Evolutionary conservation across 2,888 invertebrate species (phyloP).

Genomic region (Tetanocera ferruginea): DNA sequence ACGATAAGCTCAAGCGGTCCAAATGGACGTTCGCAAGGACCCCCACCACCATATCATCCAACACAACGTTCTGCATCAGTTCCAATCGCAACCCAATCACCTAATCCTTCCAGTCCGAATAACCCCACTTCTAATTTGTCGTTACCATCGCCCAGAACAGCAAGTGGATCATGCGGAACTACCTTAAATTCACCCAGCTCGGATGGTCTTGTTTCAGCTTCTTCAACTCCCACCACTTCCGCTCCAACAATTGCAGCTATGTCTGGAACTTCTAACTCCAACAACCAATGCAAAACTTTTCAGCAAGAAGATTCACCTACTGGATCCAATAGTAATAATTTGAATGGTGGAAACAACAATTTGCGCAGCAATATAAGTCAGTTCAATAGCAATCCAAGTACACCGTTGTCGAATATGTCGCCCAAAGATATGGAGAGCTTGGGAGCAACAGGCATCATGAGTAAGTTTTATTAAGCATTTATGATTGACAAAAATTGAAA

Average conservation of each 20-base stretch:
- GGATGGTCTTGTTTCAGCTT: conserved; percentile 68
- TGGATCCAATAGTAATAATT: conserved; percentile 46
- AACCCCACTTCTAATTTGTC: conserved; percentile 80
- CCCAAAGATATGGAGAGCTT: conserved; percentile 70
- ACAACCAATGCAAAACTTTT: conserved; percentile 50
- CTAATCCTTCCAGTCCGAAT: conserved; percentile 80
- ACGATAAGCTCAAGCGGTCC: conserved; percentile 61
- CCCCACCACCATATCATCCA: conserved; percentile 84
- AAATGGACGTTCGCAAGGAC: conserved; percentile 74
- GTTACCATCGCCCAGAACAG: conserved; percentile 78
- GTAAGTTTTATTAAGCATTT: not conserved
- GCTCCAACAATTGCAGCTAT: conserved; percentile 69
- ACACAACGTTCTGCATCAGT: conserved; percentile 81
- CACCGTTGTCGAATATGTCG: conserved; percentile 77
- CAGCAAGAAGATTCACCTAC: conserved; percentile 52
- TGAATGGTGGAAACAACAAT: conserved; percentile 46
- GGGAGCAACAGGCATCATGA: conserved; percentile 26
- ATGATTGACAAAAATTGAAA: conserved; percentile 28
- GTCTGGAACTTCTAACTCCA: conserved; percentile 26
- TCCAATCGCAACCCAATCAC: conserved; percentile 81
- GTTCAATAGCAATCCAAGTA: conserved; percentile 77
- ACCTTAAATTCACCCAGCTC: conserved; percentile 79
- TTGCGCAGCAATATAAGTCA: conserved; percentile 70
- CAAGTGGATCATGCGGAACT: conserved; percentile 70
- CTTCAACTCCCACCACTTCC: conserved; percentile 49